Base-by-base conservation (phyloP, 2,113 vertebrate species). In the Plotosus lineatus region DNA sequence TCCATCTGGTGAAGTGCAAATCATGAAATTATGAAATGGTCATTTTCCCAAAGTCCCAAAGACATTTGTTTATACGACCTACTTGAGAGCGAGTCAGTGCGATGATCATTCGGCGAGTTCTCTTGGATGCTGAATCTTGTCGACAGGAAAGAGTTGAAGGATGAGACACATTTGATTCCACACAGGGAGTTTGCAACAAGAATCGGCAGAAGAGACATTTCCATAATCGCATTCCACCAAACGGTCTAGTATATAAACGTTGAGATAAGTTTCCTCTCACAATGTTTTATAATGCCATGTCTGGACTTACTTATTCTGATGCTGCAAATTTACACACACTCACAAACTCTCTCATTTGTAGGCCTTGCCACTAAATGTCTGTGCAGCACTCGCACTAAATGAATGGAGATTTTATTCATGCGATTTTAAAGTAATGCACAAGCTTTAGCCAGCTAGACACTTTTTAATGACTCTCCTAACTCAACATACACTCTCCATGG, bases 401-500 rank as follows among this genome's bases (percentile, higher is more conserved):
- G 55, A 61, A 92, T 94, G 90, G 89, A 91, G 89, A 93, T 92
- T 92, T 91, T 90, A 92, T 92, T 92, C 92, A 91, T 56, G 85
- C 88, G 86, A 88, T 90, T 92, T 91, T 89, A 85, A 86, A 86
- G 84, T 84, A 78, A 48, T 82, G 86, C 72, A 23, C 86, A 79
- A 56, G 65, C 86, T 92, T 92, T 82, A 89, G 91, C 90, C 85
- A 91, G 85, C 90, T 90, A 82, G 88, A 90, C 92, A 90, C 85
- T 92, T 92, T 93, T 91, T 89, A 92, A 92, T 90, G 90, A 90
- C 88, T 90, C 86, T 84, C 77, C 79, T 79, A 88, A 89, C 88
- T 86, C 85, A 53, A 77, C 53, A 78, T 83, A 71, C 87, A 86
- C 73, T 63, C 78, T 83, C 53, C 82, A 72, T 42, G 76, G 86